Conservation (phyloP, 2,113 vertebrate species). For the Tautogolabrus adspersus region DNA sequence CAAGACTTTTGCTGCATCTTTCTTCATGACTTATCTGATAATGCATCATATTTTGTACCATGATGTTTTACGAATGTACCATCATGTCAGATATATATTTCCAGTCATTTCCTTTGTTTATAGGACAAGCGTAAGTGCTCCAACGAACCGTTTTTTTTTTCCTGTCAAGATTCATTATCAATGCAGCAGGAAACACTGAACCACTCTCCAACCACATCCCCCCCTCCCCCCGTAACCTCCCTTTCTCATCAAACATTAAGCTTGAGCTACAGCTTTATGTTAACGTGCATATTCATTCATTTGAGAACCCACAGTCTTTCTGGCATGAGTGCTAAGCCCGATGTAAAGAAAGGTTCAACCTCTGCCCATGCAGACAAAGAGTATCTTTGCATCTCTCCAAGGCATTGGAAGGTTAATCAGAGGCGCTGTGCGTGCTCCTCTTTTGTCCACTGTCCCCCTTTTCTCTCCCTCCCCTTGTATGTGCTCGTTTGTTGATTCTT, state of each 20-base stretch:
- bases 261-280: conserved; percentile 27
- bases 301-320: not conserved
- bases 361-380: not conserved
- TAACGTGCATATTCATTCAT: conserved; percentile 22
- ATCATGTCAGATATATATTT: conserved; percentile 4
- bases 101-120: not conserved
- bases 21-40: not conserved
- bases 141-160: not conserved
- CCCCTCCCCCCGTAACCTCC: conserved; percentile 17
- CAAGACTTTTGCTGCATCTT: not conserved
- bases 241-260: conserved; percentile 43
- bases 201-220: not conserved
- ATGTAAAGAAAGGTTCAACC: conserved; percentile 2
- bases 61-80: not conserved
- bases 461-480: conserved; percentile 15
- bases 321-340: not conserved
- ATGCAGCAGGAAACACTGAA: not conserved
- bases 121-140: conserved; percentile 1
- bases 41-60: not conserved
- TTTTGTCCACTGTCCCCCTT: conserved; percentile 4
- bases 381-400: conserved; percentile 15
- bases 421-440: conserved; percentile 1
- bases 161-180: conserved; percentile 25
- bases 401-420: conserved; percentile 5
- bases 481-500: conserved; percentile 44